These are phyloP conservation scores for Pagrus major DNA, from an alignment of 2,113 vertebrate species.

Conservation along the genomic window DNA sequence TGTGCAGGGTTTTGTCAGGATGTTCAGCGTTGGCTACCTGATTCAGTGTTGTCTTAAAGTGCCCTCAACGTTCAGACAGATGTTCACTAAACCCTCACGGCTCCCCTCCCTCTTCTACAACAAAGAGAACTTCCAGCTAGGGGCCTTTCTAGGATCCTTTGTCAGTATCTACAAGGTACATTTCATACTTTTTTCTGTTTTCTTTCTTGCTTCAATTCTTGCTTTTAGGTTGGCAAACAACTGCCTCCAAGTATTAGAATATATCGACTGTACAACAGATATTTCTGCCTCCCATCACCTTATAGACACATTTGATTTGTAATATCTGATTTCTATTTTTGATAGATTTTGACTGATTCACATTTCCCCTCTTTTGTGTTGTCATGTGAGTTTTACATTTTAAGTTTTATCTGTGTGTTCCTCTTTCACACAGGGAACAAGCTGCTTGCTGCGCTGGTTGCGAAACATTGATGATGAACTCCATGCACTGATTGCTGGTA, in stretches of 20 bases:
- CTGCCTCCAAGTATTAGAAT: neutral
- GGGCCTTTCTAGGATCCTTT: slow-evolving; percentile 96
- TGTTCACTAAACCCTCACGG: slow-evolving; percentile 94
- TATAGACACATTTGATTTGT: neutral
- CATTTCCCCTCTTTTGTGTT: neutral
- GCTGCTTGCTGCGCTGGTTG: slow-evolving; percentile 96
- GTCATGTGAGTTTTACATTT: neutral
- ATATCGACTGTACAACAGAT: neutral
- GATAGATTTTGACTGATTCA: too few species aligned
- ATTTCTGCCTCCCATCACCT: neutral
- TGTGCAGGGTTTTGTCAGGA: slow-evolving; percentile 93
- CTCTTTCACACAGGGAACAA: slow-evolving; percentile 88
- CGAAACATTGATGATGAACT: slow-evolving; percentile 97
- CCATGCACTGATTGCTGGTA: slow-evolving; percentile 96
- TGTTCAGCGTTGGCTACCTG: slow-evolving; percentile 98
- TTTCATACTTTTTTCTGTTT: neutral
- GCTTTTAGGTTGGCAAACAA: neutral
- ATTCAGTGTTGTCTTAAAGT: slow-evolving; percentile 98
- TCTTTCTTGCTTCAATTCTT: neutral
- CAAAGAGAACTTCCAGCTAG: slow-evolving; percentile 98
- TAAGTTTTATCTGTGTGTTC: neutral
- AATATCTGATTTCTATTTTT: neutral
- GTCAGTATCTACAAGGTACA: slow-evolving; percentile 99
- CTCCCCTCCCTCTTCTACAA: slow-evolving; percentile 96
- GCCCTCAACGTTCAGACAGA: slow-evolving; percentile 93